phyloP scores from a whole-genome alignment of 1,140 invertebrate genomes.

The Hypsibius dujardini region DNA sequence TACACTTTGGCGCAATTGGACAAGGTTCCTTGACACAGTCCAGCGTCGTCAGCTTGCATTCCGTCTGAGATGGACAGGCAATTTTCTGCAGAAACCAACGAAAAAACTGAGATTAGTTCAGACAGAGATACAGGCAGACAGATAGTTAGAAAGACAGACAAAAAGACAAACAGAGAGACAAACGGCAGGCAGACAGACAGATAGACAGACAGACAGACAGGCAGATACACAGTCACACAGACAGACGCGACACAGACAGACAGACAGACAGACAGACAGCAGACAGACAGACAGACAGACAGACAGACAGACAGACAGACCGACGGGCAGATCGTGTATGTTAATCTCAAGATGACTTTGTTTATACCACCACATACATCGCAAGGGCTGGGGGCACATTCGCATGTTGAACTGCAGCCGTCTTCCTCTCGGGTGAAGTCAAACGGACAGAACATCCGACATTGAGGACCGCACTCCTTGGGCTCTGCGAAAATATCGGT shows the following conservation, averaged over 20 bases:
- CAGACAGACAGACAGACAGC: no score
- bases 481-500: conserved; percentile 16
- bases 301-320: no score
- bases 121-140: background rate
- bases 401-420: conserved; percentile 23
- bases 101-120: background rate
- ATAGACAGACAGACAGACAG: no score
- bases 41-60: conserved; percentile 36
- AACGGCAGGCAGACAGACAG: no score
- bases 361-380: conserved; percentile 18
- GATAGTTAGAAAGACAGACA: no score
- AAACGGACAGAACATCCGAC: conserved; percentile 24
- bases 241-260: no score
- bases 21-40: conserved; percentile 42
- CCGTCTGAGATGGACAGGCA: conserved; percentile 35
- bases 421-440: conserved; percentile 23
- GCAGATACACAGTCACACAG: no score
- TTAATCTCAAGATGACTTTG: no score
- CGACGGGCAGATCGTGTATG: no score
- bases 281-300: no score
- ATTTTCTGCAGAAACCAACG: conserved; percentile 21
- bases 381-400: conserved; percentile 24
- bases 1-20: conserved; percentile 54
- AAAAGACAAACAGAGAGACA: no score
- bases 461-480: conserved; percentile 20